Evolutionary conservation across 30 jellyfish, hydroid and myxozoan species (phyloP).

Genomic region (Hydractinia echinata): DNA sequence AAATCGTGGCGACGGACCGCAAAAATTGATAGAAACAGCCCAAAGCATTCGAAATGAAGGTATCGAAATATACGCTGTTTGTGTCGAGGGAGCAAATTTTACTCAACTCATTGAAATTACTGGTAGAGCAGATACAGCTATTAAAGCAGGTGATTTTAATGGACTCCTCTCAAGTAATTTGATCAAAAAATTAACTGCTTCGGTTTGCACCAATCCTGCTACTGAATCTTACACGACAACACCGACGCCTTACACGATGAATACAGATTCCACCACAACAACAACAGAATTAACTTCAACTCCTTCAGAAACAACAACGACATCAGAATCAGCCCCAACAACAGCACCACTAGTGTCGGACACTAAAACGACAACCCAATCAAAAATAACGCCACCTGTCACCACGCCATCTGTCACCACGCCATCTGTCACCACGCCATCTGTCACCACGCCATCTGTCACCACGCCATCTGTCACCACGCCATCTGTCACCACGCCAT

Average conservation of each 20-base stretch:
- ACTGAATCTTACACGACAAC: background rate
- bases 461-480: background rate
- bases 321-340: background rate
- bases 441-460: background rate
- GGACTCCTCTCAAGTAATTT: background rate
- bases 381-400: background rate
- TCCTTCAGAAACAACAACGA: background rate
- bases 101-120: background rate
- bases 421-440: background rate
- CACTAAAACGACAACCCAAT: background rate
- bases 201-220: constrained; percentile 16
- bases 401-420: background rate
- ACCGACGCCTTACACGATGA: background rate
- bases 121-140: constrained; percentile 2
- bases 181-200: background rate
- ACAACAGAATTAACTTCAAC: background rate
- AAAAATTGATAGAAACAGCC: background rate
- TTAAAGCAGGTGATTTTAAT: background rate
- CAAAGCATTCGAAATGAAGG: background rate
- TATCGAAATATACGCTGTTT: constrained; percentile 1
- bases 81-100: constrained; percentile 18
- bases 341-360: background rate
- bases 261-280: background rate
- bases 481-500: background rate
- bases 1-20: constrained; percentile 18